phyloP scores from a whole-genome alignment of 1,140 invertebrate genomes.

The Pseudomyrmex gracilis region DNA sequence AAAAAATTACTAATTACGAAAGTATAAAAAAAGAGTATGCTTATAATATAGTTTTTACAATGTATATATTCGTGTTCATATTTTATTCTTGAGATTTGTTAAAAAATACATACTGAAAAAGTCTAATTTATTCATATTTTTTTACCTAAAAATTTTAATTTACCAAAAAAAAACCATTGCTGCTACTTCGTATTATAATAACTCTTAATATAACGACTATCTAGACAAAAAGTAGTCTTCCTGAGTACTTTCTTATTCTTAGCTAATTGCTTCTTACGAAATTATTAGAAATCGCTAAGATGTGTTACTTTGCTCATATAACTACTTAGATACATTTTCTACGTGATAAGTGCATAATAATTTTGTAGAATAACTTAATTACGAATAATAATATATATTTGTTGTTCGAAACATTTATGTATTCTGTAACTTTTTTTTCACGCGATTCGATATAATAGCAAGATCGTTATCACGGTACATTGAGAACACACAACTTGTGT shows the following conservation, averaged over 20 bases:
- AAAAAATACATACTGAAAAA: neutral
- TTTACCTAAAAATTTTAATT: neutral
- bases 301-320: neutral
- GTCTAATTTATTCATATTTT: neutral
- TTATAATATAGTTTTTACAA: neutral
- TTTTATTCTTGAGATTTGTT: neutral
- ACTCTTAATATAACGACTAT: neutral
- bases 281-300: neutral
- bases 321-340: neutral
- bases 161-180: neutral
- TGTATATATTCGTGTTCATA: neutral
- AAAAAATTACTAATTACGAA: slow-evolving; percentile 9
- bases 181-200: neutral
- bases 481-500: slow-evolving; percentile 45
- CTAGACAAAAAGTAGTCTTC: slow-evolving; percentile 14
- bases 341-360: neutral
- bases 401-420: neutral
- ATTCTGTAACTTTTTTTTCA: slow-evolving; percentile 38
- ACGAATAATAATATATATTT: slow-evolving; percentile 21
- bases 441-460: neutral
- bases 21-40: neutral
- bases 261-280: slow-evolving; percentile 20
- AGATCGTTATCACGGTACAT: slow-evolving; percentile 51
- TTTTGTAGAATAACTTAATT: slow-evolving; percentile 20
- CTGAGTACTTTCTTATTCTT: neutral